Evolutionary conservation across 2,888 invertebrate species (phyloP).

Genomic region (Leptopterna dolabrata): DNA sequence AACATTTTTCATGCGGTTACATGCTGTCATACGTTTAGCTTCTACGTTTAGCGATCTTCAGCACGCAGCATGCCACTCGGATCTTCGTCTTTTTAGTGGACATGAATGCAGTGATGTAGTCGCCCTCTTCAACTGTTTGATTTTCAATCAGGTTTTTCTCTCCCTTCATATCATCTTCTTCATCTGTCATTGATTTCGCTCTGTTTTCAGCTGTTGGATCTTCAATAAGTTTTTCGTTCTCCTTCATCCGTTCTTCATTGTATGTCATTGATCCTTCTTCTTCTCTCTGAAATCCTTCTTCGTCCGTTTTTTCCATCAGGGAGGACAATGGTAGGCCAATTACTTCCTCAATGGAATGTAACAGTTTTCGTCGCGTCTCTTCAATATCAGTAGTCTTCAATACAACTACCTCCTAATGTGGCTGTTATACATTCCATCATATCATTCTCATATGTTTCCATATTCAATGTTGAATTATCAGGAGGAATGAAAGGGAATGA

Average conservation of each 20-base stretch:
- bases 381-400: not conserved
- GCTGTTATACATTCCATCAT: not conserved
- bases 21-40: not conserved
- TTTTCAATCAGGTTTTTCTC: not conserved
- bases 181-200: not conserved
- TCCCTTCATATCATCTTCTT: not conserved
- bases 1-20: constrained; percentile 6
- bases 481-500: constrained; percentile 4
- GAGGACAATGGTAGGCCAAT: not conserved
- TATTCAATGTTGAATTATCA: too few species aligned
- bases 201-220: not conserved
- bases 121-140: not conserved
- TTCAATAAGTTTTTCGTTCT: not conserved
- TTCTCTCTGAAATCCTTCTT: not conserved
- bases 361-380: not conserved
- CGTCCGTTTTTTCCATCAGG: not conserved
- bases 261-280: not conserved
- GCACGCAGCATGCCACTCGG: too few species aligned
- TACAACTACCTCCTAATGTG: too few species aligned
- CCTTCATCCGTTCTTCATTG: not conserved
- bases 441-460: not conserved
- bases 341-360: not conserved
- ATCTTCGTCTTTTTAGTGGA: not conserved
- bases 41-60: not conserved
- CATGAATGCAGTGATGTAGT: constrained; percentile 9